Conservation (phyloP, 1,140 invertebrate genomes). For the Diuraphis noxia region DNA sequence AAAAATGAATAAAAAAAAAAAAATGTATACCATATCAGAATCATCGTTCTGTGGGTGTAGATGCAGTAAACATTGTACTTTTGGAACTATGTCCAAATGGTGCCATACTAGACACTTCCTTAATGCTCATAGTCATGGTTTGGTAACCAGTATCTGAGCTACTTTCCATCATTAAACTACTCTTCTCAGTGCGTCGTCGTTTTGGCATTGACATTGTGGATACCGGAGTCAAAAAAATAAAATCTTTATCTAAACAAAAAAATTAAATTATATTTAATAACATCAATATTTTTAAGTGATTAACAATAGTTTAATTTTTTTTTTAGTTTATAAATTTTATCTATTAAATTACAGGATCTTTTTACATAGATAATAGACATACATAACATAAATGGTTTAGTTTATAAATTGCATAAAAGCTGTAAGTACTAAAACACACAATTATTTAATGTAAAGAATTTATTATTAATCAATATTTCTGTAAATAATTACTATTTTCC, state of each 20-base stretch:
- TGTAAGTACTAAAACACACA: too few species aligned
- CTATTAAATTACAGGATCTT: too few species aligned
- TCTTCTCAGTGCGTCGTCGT: constrained; percentile 39
- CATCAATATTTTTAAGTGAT: too few species aligned
- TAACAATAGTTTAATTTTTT: too few species aligned
- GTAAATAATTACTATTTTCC: too few species aligned
- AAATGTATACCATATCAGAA: not conserved
- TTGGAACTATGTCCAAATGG: constrained; percentile 38
- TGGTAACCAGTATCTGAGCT: constrained; percentile 48
- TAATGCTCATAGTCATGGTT: constrained; percentile 42
- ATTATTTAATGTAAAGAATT: too few species aligned
- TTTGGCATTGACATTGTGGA: constrained; percentile 40
- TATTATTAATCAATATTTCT: too few species aligned
- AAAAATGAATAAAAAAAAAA: not conserved
- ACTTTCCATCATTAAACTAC: constrained; percentile 29
- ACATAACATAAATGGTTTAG: too few species aligned
- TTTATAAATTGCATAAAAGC: too few species aligned
- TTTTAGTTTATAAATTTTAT: too few species aligned
- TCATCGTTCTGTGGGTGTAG: constrained; percentile 36
- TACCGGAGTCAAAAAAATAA: constrained; percentile 30
- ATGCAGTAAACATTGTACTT: constrained; percentile 37
- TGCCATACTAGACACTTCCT: constrained; percentile 38
- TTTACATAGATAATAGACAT: too few species aligned
- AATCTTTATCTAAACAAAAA: not conserved
- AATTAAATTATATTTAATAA: not conserved